A percentile compares a stretch with the other conserved stretches of the same genome.
phyloP scores from a whole-genome alignment of 2,888 invertebrate genomes.

The Cheilosia soror region DNA sequence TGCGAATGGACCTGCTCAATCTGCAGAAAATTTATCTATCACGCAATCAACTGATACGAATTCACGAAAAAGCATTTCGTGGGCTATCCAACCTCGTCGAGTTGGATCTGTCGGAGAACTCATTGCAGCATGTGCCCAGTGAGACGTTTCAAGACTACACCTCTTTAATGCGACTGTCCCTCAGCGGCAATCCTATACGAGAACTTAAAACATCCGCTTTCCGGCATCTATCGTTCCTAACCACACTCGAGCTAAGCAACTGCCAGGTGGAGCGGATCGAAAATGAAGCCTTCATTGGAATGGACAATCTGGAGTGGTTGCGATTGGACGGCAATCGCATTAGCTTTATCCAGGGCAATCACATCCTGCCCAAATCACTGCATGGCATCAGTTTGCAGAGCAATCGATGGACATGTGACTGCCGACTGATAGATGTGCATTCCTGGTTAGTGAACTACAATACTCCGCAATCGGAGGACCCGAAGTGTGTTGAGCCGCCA shows the following conservation, averaged over 20 bases:
- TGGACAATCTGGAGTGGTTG: conserved; percentile 93
- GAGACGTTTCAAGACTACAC: conserved; percentile 91
- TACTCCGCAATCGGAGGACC: conserved; percentile 91
- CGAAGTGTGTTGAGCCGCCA: conserved; percentile 89
- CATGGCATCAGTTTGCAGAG: conserved; percentile 92
- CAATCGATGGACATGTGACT: conserved; percentile 96
- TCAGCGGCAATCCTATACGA: conserved; percentile 93
- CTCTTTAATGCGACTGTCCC: conserved; percentile 91
- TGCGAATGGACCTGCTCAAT: conserved; percentile 91
- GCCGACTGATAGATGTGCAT: conserved; percentile 90
- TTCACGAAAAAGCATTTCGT: conserved; percentile 92
- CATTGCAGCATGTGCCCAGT: conserved; percentile 90
- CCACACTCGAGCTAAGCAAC: conserved; percentile 91
- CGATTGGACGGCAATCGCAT: conserved; percentile 93
- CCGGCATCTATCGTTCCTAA: conserved; percentile 89
- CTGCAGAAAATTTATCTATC: conserved; percentile 93
- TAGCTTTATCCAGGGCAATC: conserved; percentile 88
- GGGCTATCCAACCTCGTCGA: conserved; percentile 95
- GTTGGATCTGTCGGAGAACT: conserved; percentile 93
- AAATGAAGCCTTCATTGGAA: conserved; percentile 91
- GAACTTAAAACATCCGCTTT: conserved; percentile 89
- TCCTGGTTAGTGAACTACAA: conserved; percentile 91
- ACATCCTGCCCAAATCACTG: conserved; percentile 90
- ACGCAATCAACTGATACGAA: conserved; percentile 90
- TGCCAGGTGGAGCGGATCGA: conserved; percentile 92